These are phyloP conservation scores for Temnothorax longispinosus DNA, from an alignment of 1,140 invertebrate species.

Conservation along the genomic window DNA sequence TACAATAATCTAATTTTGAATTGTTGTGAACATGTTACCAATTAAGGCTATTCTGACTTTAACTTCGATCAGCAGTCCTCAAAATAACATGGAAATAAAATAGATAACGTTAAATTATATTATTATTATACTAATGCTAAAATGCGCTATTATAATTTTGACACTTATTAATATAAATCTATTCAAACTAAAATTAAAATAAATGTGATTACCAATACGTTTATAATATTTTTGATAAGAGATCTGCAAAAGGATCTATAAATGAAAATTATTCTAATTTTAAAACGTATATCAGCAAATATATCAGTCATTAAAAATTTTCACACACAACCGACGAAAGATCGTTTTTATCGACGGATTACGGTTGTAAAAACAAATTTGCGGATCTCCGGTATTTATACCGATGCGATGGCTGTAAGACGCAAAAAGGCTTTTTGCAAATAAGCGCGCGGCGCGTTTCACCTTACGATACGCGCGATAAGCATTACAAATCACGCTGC, in stretches of 20 bases:
- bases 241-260: neutral
- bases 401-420: neutral
- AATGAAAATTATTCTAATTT: neutral
- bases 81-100: neutral
- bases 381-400: constrained; percentile 11
- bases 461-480: constrained; percentile 30
- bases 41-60: neutral
- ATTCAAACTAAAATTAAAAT: neutral
- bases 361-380: constrained; percentile 3
- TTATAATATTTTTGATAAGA: neutral
- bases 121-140: neutral
- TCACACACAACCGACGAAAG: neutral
- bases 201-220: neutral
- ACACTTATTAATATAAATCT: neutral
- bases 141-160: neutral
- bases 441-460: constrained; percentile 24
- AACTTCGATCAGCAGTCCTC: neutral
- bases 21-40: neutral
- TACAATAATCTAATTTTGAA: neutral
- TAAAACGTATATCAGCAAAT: neutral
- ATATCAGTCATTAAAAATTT: neutral
- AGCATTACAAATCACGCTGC: constrained; percentile 50
- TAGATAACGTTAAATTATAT: neutral
- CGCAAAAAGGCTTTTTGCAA: constrained; percentile 5
- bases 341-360: neutral